Evolutionary conservation across 2,113 vertebrate species (phyloP).

Genomic region (Sapajus apella): DNA sequence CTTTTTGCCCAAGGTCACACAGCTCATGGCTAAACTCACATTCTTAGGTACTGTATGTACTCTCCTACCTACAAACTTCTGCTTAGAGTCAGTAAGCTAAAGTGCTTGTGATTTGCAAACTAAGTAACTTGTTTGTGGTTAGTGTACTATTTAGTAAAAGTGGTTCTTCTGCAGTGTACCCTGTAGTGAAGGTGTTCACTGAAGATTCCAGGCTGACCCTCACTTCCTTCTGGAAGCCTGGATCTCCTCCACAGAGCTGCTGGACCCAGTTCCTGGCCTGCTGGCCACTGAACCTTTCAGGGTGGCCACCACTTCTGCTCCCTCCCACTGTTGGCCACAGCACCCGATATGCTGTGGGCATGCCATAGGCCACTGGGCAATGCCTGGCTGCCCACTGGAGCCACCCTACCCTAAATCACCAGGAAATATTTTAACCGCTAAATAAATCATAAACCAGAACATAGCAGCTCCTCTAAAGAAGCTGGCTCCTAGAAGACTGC

Average conservation of each 20-base stretch:
- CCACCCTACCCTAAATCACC: conserved; percentile 4
- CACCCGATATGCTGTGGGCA: neutral
- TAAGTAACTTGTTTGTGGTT: neutral
- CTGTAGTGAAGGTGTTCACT: neutral
- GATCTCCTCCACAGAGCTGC: neutral
- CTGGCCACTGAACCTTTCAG: neutral
- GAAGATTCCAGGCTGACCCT: neutral
- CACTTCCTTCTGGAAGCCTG: neutral
- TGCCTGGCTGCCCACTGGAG: conserved; percentile 25
- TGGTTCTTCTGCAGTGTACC: neutral
- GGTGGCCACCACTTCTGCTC: neutral
- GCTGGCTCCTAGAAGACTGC: neutral
- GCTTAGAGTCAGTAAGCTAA: neutral
- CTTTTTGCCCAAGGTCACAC: neutral
- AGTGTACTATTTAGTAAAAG: neutral
- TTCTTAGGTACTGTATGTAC: neutral
- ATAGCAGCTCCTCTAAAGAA: neutral
- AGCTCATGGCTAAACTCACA: neutral
- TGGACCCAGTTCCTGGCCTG: neutral
- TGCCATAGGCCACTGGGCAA: neutral
- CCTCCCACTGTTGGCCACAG: neutral
- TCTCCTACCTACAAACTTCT: neutral
- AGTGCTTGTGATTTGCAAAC: neutral
- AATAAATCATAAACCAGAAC: conserved; percentile 23
- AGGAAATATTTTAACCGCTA: conserved; percentile 32